phyloP scores from a whole-genome alignment of 2,888 invertebrate species.

The Heliothis peltigera region DNA sequence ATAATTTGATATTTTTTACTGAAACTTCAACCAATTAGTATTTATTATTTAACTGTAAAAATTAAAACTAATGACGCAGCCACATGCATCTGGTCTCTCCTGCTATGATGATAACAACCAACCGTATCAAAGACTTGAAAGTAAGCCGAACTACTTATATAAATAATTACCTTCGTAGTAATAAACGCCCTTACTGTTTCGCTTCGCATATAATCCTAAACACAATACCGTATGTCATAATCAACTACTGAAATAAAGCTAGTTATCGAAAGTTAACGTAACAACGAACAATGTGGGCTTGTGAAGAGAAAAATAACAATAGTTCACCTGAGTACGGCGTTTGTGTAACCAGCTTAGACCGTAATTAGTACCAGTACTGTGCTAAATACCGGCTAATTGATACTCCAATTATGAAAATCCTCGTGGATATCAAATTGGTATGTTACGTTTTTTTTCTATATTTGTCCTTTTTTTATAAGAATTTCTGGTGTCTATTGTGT shows the following conservation, averaged over 20 bases:
- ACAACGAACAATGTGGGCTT: slow-evolving; percentile 39
- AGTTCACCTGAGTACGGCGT: slow-evolving; percentile 30
- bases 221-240: slow-evolving; percentile 53
- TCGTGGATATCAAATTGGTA: slow-evolving; percentile 45
- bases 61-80: too few species aligned
- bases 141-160: not conserved
- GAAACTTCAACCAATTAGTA: too few species aligned
- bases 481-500: too few species aligned
- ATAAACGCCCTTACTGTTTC: not conserved
- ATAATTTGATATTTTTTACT: too few species aligned
- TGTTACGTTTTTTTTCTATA: not conserved
- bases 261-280: slow-evolving; percentile 29
- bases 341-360: slow-evolving; percentile 12
- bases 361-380: slow-evolving; percentile 19
- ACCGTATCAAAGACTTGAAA: not conserved
- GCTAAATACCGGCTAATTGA: not conserved
- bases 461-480: not conserved
- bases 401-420: slow-evolving; percentile 42
- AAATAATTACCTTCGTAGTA: not conserved
- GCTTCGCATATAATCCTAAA: not conserved
- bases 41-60: too few species aligned
- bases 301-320: slow-evolving; percentile 18
- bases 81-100: too few species aligned
- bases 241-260: slow-evolving; percentile 12
- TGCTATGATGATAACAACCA: too few species aligned